Evolutionary conservation across 2,797 vertebrate species (phyloP).

Genomic region (Lepus townsendii): DNA sequence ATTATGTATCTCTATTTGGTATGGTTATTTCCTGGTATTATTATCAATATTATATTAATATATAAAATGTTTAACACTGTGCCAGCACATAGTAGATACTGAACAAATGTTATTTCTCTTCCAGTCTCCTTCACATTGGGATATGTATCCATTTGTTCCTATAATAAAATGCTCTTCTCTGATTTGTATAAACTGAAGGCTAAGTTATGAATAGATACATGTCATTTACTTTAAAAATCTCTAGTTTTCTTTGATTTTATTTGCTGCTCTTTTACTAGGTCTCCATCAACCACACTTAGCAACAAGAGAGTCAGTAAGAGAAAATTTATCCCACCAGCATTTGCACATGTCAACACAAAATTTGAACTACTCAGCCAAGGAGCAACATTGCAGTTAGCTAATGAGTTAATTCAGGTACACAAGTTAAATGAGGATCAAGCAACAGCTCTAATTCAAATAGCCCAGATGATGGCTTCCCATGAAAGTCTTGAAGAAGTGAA

Average conservation of each 20-base stretch:
- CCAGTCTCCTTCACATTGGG: not conserved
- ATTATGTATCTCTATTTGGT: not conserved
- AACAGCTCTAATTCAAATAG: constrained; percentile 84
- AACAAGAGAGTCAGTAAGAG: constrained; percentile 72
- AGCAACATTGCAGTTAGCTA: constrained; percentile 80
- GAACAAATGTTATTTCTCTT: not conserved
- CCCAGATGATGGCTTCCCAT: constrained; percentile 86
- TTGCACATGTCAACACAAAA: constrained; percentile 61
- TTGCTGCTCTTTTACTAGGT: constrained; percentile 66
- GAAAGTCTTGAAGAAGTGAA: not conserved
- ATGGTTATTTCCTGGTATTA: not conserved
- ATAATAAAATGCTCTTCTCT: not conserved
- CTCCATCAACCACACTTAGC: constrained; percentile 63
- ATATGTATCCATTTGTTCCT: not conserved
- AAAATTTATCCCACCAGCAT: constrained; percentile 87
- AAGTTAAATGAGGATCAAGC: constrained; percentile 89
- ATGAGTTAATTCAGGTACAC: constrained; percentile 84
- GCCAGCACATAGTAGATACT: not conserved
- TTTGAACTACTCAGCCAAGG: constrained; percentile 72
- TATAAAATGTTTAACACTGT: not conserved
- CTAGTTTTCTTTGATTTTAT: constrained; percentile 1
- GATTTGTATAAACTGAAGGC: not conserved
- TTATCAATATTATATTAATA: constrained; percentile 23
- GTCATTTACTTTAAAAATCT: not conserved
- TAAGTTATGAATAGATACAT: not conserved